phyloP scores from a whole-genome alignment of 2,113 vertebrate species.

The Echinops telfairi region DNA sequence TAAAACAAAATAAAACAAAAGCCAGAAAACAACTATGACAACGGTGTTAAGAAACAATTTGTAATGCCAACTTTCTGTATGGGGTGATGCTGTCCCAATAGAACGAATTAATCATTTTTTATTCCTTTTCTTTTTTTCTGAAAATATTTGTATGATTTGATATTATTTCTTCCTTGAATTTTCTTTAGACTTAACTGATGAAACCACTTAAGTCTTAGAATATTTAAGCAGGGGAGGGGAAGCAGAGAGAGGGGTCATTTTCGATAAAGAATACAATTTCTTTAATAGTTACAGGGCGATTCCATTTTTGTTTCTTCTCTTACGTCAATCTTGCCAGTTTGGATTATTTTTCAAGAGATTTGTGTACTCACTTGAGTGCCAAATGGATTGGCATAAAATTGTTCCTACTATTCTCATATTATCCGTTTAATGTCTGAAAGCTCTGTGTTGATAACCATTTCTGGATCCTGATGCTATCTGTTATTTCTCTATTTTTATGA shows the following conservation, averaged over 20 bases:
- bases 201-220: background rate
- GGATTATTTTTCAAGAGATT: conserved; percentile 14
- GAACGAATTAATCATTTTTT: background rate
- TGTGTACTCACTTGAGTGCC: background rate
- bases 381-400: conserved; percentile 16
- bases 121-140: conserved; percentile 15
- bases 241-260: background rate
- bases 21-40: background rate
- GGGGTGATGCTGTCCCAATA: conserved; percentile 5
- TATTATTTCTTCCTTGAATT: background rate
- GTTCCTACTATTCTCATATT: conserved; percentile 7
- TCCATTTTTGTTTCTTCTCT: background rate
- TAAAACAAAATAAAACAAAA: too few species aligned
- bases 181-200: conserved; percentile 34
- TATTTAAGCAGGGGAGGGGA: background rate
- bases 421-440: background rate
- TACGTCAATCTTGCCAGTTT: background rate
- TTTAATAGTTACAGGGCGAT: background rate
- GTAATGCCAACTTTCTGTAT: background rate
- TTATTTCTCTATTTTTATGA: background rate
- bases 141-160: background rate
- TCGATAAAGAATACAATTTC: conserved; percentile 10
- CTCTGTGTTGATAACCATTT: background rate
- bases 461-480: background rate
- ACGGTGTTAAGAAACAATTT: conserved; percentile 1